Base-by-base conservation (phyloP, 2,113 vertebrate genomes). In the Lampris incognitus region DNA sequence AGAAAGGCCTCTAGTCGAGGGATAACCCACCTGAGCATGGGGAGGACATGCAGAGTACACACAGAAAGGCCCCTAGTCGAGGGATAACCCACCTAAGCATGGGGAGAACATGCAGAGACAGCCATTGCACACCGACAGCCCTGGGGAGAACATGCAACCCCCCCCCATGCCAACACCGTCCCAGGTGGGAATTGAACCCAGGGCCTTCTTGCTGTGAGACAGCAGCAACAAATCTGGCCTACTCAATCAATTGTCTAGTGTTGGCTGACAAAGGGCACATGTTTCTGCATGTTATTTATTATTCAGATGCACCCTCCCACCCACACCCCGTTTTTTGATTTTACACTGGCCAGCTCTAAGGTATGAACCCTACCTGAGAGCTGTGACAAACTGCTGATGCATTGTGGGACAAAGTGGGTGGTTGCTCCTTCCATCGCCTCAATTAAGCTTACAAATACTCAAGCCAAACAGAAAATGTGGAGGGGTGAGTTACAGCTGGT, bases 281-380 rank as follows among this genome's bases (percentile, higher is more conserved):
- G 74, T 82, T 80, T 81, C 61, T 72, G 71, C 60, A 65, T 55
- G 66, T 36, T 37, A 50, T 63, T 63, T 83, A 83, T 60, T 59
- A 66, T 72, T 49, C 84, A 80, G 75, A 76, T 49, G 46, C 24
- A 24, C 24, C 40, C 74, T 83, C 48, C 70, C 60, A 75, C 24
- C 24, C 24, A 24, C 24, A 24, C 24, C 24, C 24, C 24, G 24
- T 24, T 24, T 24, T 79, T 69, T 36, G 69, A 80, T 60, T 82
- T 42, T 50, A 64, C 39, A 49, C 55, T 42, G 44, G 66, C 62
- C 62, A 57, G 66, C 51, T 24, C 24, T 57, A 71, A 63, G 76
- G 75, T 40, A 57, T 57, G 9, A 63, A 74, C 49, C 67, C 8
- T 11, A 59, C 79, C 50, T 84, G 63, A 72, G 72, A 85, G 52